Percentiles rank a stretch among this genome's conserved stretches.
Conservation (phyloP, 2,888 invertebrate species). For the Falcaria lacertinaria region DNA sequence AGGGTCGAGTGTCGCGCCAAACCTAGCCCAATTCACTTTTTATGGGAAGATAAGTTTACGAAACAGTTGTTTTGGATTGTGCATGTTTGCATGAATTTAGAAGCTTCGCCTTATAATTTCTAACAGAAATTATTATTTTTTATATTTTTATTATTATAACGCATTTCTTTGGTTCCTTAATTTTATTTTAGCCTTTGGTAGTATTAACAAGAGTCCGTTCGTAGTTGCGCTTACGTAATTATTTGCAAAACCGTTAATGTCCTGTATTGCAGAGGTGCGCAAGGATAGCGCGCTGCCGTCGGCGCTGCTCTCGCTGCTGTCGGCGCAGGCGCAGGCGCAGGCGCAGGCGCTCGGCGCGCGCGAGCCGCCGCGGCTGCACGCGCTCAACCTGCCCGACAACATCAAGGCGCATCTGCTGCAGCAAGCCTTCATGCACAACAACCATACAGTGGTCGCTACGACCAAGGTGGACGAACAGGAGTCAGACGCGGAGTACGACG, state of each 20-base stretch:
- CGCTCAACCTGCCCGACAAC: slow-evolving; percentile 42
- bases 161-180: slow-evolving; percentile 81
- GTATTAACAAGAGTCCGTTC: slow-evolving; percentile 74
- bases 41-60: slow-evolving; percentile 73
- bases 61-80: slow-evolving; percentile 61
- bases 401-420: slow-evolving; percentile 59
- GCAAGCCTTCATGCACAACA: slow-evolving; percentile 63
- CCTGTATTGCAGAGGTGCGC: slow-evolving; percentile 69
- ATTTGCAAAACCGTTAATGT: slow-evolving; percentile 71
- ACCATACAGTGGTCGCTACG: slow-evolving; percentile 39
- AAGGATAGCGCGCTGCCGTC: slow-evolving; percentile 64
- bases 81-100: slow-evolving; percentile 78
- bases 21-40: slow-evolving; percentile 37
- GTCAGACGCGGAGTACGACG: slow-evolving; percentile 72
- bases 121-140: slow-evolving; percentile 64
- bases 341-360: slow-evolving; percentile 38
- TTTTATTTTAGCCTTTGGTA: slow-evolving; percentile 76
- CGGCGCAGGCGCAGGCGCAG: slow-evolving; percentile 46
- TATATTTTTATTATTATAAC: slow-evolving; percentile 67
- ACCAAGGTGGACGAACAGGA: slow-evolving; percentile 69
- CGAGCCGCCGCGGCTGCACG: slow-evolving; percentile 31
- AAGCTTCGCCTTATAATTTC: slow-evolving; percentile 78
- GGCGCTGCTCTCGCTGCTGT: slow-evolving; percentile 70
- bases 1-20: slow-evolving; percentile 10
- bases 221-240: slow-evolving; percentile 68